Evolutionary conservation across 2,797 vertebrate species (phyloP).

Genomic region (Propithecus perrieri): DNA sequence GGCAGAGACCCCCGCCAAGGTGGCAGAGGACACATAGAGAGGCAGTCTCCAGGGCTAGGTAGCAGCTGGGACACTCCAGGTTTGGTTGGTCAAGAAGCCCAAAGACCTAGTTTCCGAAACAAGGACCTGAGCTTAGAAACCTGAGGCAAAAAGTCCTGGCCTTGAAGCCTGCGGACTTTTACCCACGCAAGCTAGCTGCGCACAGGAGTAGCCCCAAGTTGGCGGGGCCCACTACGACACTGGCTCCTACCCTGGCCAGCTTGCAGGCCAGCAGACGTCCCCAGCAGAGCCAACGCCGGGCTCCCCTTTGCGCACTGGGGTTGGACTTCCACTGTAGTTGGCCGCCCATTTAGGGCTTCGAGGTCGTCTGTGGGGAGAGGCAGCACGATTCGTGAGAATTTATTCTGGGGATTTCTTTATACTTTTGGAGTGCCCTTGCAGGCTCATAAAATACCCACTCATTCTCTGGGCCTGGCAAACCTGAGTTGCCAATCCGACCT

Average conservation of each 20-base stretch:
- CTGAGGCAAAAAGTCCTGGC: background rate
- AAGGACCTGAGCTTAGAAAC: background rate
- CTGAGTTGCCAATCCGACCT: background rate
- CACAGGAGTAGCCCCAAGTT: background rate
- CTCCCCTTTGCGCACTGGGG: background rate
- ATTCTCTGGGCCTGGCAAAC: background rate
- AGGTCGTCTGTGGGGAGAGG: background rate
- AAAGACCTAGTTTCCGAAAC: background rate
- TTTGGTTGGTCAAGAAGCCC: background rate
- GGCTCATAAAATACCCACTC: background rate
- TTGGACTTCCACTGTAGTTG: background rate
- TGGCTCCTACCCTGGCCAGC: background rate
- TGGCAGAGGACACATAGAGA: background rate
- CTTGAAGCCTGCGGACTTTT: background rate
- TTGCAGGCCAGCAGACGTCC: background rate
- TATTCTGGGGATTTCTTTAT: background rate
- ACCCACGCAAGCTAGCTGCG: background rate
- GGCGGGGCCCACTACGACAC: rapidly evolving
- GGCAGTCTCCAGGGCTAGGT: background rate
- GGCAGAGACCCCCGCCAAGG: background rate
- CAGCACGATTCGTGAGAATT: background rate
- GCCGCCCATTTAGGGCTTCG: background rate
- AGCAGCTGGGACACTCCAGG: background rate
- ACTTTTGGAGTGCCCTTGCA: conserved; percentile 5
- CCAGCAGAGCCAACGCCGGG: background rate